These are phyloP conservation scores for Rhabdornis inornatus DNA, from an alignment of 2,113 vertebrate species.

Conservation along the genomic window DNA sequence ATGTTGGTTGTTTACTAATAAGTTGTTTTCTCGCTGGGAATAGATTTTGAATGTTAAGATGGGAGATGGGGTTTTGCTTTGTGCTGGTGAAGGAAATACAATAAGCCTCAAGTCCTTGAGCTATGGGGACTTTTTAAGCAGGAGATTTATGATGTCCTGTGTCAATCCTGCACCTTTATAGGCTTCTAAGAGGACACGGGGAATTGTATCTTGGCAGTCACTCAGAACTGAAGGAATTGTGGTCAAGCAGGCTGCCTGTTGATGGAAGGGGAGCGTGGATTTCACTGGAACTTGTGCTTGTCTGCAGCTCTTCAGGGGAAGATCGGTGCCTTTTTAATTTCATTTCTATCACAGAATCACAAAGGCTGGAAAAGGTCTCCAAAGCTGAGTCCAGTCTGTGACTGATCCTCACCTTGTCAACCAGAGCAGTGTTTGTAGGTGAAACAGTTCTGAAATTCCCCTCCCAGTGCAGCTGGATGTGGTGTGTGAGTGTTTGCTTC, in stretches of 20 bases:
- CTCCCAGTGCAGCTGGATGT: neutral
- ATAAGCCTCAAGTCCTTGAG: neutral
- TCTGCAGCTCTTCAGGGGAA: neutral
- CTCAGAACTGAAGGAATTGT: neutral
- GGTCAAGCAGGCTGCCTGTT: neutral
- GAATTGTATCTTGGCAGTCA: neutral
- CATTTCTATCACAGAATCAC: no score
- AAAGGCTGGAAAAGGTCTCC: neutral
- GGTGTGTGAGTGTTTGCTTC: neutral
- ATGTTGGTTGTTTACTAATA: conserved; percentile 68
- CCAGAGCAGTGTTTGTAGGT: neutral
- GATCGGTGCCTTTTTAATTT: neutral
- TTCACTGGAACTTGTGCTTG: neutral
- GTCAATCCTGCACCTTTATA: neutral
- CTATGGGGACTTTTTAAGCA: neutral
- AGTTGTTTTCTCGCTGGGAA: conserved; percentile 53
- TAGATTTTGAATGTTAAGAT: conserved; percentile 16
- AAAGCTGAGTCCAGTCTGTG: neutral
- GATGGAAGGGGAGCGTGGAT: neutral
- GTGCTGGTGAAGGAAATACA: neutral
- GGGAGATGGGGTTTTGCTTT: neutral
- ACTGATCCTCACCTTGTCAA: neutral
- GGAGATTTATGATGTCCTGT: neutral
- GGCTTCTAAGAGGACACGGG: neutral
- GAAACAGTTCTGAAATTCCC: neutral